phyloP scores from a whole-genome alignment of 2,888 invertebrate genomes.

The Corbicula japonica region DNA sequence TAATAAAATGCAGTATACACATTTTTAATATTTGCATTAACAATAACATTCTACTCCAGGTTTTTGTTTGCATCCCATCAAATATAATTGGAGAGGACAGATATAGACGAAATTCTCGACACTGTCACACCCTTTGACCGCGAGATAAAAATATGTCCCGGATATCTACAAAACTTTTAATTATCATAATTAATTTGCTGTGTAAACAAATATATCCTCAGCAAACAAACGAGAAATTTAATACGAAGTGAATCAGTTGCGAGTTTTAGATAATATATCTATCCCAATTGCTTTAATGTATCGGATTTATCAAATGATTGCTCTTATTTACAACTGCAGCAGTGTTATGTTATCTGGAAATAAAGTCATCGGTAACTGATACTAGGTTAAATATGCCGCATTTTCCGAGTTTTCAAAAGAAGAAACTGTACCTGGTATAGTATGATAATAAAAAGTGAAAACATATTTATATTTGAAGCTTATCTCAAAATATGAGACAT shows the following conservation, averaged over 20 bases:
- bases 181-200: constrained; percentile 36
- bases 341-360: constrained; percentile 25
- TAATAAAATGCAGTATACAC: no score
- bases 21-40: no score
- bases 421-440: constrained; percentile 18
- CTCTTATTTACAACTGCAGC: constrained; percentile 42
- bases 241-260: constrained; percentile 44
- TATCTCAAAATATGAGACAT: constrained; percentile 40
- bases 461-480: constrained; percentile 59
- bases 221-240: constrained; percentile 34
- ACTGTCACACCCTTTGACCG: constrained; percentile 36
- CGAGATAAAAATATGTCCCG: constrained; percentile 15
- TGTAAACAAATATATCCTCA: constrained; percentile 25
- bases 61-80: no score
- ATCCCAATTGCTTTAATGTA: constrained; percentile 43
- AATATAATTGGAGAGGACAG: no score
- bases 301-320: constrained; percentile 49
- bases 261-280: constrained; percentile 39
- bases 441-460: constrained; percentile 54
- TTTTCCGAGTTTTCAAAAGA: constrained; percentile 1
- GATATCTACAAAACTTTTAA: constrained; percentile 30
- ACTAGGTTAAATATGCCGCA: constrained; percentile 31
- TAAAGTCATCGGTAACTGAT: constrained; percentile 41
- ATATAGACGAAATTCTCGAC: no score
- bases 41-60: no score